Percentiles rank a stretch among this genome's conserved stretches.
These are phyloP conservation scores for Puffinus mauretanicus DNA, from an alignment of 2,113 vertebrate genomes.

Conservation along the genomic window DNA sequence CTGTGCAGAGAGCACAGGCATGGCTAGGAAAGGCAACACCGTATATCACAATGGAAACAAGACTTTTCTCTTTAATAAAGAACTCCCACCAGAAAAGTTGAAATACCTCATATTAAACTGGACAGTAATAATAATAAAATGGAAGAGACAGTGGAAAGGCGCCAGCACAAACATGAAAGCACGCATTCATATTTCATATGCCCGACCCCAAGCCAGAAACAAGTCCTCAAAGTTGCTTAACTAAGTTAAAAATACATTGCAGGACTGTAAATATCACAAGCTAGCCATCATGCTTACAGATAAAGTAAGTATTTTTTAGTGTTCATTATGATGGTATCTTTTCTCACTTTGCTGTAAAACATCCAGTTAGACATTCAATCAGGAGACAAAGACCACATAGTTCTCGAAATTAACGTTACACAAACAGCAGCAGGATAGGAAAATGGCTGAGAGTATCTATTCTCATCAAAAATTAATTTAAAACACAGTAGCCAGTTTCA, in stretches of 20 bases:
- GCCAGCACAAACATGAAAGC: constrained; percentile 26
- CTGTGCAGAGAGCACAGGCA: background rate
- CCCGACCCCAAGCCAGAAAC: background rate
- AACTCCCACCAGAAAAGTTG: background rate
- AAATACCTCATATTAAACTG: constrained; percentile 1
- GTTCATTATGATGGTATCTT: background rate
- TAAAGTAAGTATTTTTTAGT: background rate
- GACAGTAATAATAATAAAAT: constrained; percentile 3
- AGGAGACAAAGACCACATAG: constrained; percentile 1
- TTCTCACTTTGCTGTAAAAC: background rate
- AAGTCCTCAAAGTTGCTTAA: background rate
- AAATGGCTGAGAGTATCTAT: background rate
- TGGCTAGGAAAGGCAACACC: background rate
- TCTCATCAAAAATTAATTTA: background rate
- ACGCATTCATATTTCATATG: background rate
- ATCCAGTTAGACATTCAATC: background rate
- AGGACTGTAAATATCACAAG: background rate
- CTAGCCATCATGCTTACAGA: background rate
- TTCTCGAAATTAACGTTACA: background rate
- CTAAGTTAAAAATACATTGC: background rate
- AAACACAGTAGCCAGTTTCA: background rate
- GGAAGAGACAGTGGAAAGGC: constrained; percentile 6
- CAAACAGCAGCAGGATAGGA: background rate
- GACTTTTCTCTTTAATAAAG: background rate
- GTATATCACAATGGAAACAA: background rate